These are phyloP conservation scores for Strigamia transsilvanica DNA, from an alignment of 2,888 invertebrate genomes.

Conservation along the genomic window DNA sequence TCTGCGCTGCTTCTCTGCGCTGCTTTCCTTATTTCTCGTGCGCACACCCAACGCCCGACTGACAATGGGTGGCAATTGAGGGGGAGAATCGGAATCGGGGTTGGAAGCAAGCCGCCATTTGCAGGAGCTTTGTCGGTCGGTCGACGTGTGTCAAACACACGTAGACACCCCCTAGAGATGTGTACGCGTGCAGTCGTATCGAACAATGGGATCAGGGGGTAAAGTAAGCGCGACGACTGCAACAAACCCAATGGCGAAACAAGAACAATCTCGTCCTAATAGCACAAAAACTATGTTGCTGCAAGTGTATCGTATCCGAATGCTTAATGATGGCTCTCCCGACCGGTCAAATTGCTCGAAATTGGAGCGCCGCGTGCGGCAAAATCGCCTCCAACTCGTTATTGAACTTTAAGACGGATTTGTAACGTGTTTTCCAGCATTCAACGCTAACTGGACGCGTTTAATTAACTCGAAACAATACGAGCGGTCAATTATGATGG, in stretches of 20 bases:
- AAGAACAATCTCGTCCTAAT: background rate
- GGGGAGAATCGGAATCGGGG: background rate
- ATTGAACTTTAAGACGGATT: no score
- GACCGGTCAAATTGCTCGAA: no score
- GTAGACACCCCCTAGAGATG: slow-evolving; percentile 27
- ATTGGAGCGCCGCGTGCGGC: no score
- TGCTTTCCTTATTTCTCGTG: no score
- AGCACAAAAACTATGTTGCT: background rate
- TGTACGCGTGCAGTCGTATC: background rate
- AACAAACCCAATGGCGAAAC: background rate
- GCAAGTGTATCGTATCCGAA: background rate
- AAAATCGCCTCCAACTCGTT: no score
- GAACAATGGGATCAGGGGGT: slow-evolving; percentile 33
- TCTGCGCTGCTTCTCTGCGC: no score
- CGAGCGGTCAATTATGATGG: no score
- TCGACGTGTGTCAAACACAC: slow-evolving; percentile 27
- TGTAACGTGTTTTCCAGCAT: no score
- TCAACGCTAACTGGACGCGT: no score
- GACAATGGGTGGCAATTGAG: background rate
- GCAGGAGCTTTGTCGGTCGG: slow-evolving; percentile 34
- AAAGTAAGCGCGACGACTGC: background rate
- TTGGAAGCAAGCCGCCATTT: slow-evolving; percentile 5
- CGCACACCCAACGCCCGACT: background rate
- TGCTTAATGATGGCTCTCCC: no score
- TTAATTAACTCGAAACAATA: no score